A percentile compares a stretch with the other conserved stretches of the same genome.
phyloP scores from a whole-genome alignment of 92 coral and sea anemone species.

The Epizoanthus scotinus region DNA sequence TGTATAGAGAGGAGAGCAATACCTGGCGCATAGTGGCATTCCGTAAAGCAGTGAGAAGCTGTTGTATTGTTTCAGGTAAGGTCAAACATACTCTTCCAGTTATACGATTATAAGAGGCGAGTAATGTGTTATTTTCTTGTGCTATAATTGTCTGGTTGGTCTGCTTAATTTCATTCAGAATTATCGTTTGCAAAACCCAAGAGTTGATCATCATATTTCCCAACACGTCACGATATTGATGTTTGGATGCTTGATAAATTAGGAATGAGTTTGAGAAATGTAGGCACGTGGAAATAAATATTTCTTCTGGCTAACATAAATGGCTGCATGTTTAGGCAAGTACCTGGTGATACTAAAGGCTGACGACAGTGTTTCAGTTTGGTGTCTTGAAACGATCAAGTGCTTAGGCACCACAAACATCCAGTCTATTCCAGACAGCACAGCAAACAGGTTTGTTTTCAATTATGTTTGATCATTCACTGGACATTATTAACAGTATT shows the following conservation, averaged over 20 bases:
- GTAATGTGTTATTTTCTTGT: background rate
- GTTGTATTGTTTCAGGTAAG: slow-evolving; percentile 36
- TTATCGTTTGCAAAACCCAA: too few species aligned
- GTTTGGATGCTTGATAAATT: too few species aligned
- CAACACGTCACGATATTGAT: too few species aligned
- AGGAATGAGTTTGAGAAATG: too few species aligned
- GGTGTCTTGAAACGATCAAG: slow-evolving; percentile 30
- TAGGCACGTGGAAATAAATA: too few species aligned
- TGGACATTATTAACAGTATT: too few species aligned
- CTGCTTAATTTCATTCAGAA: too few species aligned
- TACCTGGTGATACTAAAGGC: slow-evolving; percentile 15
- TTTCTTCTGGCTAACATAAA: too few species aligned
- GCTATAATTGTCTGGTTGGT: background rate
- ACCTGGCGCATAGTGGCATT: slow-evolving; percentile 9
- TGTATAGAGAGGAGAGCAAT: slow-evolving; percentile 1
- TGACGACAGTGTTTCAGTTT: slow-evolving; percentile 17
- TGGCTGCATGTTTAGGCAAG: background rate
- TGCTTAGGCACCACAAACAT: background rate
- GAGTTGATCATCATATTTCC: too few species aligned
- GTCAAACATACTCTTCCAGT: background rate
- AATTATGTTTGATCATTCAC: too few species aligned
- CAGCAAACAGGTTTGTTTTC: slow-evolving; percentile 27
- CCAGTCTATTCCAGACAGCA: background rate
- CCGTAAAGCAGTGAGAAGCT: slow-evolving; percentile 24
- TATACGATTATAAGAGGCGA: too few species aligned